These are phyloP conservation scores for Copidosoma floridanum DNA, from an alignment of 1,140 invertebrate species.

Conservation along the genomic window DNA sequence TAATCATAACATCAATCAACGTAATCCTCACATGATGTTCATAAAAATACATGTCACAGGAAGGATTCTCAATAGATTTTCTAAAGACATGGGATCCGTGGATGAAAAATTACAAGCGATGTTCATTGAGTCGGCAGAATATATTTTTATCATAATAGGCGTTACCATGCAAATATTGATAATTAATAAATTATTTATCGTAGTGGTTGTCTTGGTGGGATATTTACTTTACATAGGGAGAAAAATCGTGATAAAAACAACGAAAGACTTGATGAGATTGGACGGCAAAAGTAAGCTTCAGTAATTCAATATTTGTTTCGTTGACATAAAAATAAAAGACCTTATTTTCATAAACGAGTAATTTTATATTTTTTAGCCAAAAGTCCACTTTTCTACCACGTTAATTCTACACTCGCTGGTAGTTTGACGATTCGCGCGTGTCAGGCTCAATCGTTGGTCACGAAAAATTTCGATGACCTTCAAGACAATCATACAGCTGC, in stretches of 20 bases:
- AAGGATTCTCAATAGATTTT: slow-evolving; percentile 72
- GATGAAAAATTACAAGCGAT: slow-evolving; percentile 80
- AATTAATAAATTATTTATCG: slow-evolving; percentile 73
- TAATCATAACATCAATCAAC: too few relatives aligned
- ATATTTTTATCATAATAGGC: slow-evolving; percentile 60
- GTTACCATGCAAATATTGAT: slow-evolving; percentile 68
- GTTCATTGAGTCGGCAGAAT: slow-evolving; percentile 70
- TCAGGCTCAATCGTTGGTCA: slow-evolving; percentile 44
- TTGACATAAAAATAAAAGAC: too few relatives aligned
- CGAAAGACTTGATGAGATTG: slow-evolving; percentile 82
- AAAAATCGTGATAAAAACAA: slow-evolving; percentile 80
- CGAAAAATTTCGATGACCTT: slow-evolving; percentile 46
- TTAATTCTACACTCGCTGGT: slow-evolving; percentile 66
- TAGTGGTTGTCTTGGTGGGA: slow-evolving; percentile 64
- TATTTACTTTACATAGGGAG: slow-evolving; percentile 69
- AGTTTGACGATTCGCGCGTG: slow-evolving; percentile 67
- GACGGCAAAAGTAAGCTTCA: slow-evolving; percentile 84
- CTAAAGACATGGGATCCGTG: slow-evolving; percentile 76
- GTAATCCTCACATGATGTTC: too few relatives aligned
- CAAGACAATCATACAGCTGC: slow-evolving; percentile 34
- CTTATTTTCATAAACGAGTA: too few relatives aligned
- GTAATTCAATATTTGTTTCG: background rate
- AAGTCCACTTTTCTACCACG: slow-evolving; percentile 76
- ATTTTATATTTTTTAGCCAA: slow-evolving; percentile 67
- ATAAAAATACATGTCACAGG: slow-evolving; percentile 56